Evolutionary conservation across 2,797 vertebrate genomes (phyloP), one percentile per base, ranked within the genome.

Genomic region (Lacerta bilineata): DNA sequence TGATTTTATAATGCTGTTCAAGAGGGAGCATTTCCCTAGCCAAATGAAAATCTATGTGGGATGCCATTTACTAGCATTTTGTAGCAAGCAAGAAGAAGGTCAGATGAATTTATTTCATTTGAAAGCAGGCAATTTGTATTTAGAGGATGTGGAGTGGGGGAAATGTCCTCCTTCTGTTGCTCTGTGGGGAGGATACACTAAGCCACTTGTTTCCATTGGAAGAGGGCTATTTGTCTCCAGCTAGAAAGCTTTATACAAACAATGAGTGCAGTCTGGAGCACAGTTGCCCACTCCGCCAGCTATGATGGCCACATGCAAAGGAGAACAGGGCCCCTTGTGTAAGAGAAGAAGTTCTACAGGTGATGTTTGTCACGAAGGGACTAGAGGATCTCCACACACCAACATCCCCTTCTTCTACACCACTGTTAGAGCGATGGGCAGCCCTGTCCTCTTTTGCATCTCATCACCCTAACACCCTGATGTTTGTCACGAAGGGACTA

Each of bases 1-100:
- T 91, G 89, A 95, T 96, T 96, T 91, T 96, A 94, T 96, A 95
- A 86, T 88, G 90, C 29, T 95, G 93, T 92, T 95, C 92, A 89
- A 86, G 85, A 95, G 82, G 93, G 94, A 95, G 91, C 94, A 93
- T 94, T 97, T 93, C 92, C 93, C 84, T 90, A 94, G 94, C 90
- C 93, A 93, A 93, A 95, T 89, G 94, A 94, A 96, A 94, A 92
- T 90, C 59, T 87, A 91, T 94, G 94, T 92, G 90, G 94, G 92
- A 92, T 87, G 89, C 86, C 83, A 85, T 88, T 93, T 95, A 93
- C 91, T 87, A 94, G 93, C 89, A 69, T 89, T 87, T 89, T 95
- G 85, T 77, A 90, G 82, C 93, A 29, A 61, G 85, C 91, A 90
- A 75, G 79, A 84, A 92, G 79, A 89, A 93, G 89, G 79, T 88